phyloP scores from a whole-genome alignment of 2,888 invertebrate genomes.

The Sabellastarte sp. region DNA sequence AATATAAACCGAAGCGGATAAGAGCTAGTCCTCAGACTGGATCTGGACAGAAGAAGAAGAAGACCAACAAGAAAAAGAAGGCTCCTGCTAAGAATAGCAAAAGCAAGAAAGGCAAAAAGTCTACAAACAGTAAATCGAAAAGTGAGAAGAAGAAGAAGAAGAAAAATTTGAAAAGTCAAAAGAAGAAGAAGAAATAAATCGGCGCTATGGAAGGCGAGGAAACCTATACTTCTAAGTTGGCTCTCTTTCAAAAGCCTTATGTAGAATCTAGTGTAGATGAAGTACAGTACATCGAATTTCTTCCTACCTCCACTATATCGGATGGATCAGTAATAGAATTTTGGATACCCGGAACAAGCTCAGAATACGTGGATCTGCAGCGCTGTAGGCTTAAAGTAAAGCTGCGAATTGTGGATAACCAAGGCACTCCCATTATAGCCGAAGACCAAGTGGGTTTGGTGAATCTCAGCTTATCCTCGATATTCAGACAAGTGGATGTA shows the following conservation, averaged over 20 bases:
- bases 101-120: too few relatives aligned
- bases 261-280: background rate
- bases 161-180: too few relatives aligned
- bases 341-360: background rate
- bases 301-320: background rate
- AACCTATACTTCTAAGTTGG: too few relatives aligned
- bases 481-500: conserved; percentile 7
- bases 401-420: background rate
- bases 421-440: background rate
- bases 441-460: conserved; percentile 2
- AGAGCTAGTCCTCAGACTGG: too few relatives aligned
- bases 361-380: conserved; percentile 1
- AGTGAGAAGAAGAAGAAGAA: background rate
- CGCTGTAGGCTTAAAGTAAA: background rate
- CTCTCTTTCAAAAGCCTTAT: conserved; percentile 1
- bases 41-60: too few relatives aligned
- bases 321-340: conserved; percentile 2
- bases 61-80: too few relatives aligned
- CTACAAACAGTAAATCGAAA: background rate
- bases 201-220: too few relatives aligned
- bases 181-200: background rate
- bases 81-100: too few relatives aligned
- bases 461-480: background rate
- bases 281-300: conserved; percentile 4
- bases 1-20: too few relatives aligned